These are phyloP conservation scores for Chelidonichthys spinosus DNA, from an alignment of 2,797 vertebrate species.

Conservation along the genomic window DNA sequence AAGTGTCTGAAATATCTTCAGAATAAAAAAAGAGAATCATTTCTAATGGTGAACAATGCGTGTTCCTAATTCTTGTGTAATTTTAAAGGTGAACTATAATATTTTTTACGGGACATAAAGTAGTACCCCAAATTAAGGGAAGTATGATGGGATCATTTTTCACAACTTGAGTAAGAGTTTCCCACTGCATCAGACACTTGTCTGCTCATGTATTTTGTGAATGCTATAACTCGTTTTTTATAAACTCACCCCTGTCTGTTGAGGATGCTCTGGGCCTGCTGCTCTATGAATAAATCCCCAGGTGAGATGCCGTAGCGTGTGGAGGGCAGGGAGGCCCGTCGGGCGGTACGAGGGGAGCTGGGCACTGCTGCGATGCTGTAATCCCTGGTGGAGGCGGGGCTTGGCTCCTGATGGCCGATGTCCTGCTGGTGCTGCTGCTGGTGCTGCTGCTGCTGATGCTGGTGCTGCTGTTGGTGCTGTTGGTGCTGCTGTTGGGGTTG, in stretches of 20 bases:
- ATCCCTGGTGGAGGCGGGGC: constrained; percentile 80
- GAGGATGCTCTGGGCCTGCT: constrained; percentile 88
- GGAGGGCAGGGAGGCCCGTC: constrained; percentile 85
- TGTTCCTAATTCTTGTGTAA: not conserved
- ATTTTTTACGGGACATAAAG: too few species aligned
- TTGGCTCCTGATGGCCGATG: constrained; percentile 61
- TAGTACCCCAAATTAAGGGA: too few species aligned
- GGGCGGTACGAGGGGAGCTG: constrained; percentile 86
- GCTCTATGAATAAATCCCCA: constrained; percentile 88
- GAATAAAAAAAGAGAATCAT: not conserved
- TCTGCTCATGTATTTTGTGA: not conserved
- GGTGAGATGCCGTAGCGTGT: constrained; percentile 89
- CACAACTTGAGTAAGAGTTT: not conserved
- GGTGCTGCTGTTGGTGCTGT: constrained; percentile 54
- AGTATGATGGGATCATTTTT: too few species aligned
- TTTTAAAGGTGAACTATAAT: not conserved
- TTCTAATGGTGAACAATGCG: not conserved
- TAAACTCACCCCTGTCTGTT: constrained; percentile 91
- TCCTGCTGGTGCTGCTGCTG: constrained; percentile 60
- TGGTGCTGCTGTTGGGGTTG: constrained; percentile 52
- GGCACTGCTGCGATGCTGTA: constrained; percentile 84
- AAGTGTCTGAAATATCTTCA: not conserved
- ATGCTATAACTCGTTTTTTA: not conserved
- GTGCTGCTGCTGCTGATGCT: constrained; percentile 50
- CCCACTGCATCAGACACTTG: not conserved